Evolutionary conservation across 2,797 vertebrate genomes (phyloP).

Genomic region (Potorous gilbertii): DNA sequence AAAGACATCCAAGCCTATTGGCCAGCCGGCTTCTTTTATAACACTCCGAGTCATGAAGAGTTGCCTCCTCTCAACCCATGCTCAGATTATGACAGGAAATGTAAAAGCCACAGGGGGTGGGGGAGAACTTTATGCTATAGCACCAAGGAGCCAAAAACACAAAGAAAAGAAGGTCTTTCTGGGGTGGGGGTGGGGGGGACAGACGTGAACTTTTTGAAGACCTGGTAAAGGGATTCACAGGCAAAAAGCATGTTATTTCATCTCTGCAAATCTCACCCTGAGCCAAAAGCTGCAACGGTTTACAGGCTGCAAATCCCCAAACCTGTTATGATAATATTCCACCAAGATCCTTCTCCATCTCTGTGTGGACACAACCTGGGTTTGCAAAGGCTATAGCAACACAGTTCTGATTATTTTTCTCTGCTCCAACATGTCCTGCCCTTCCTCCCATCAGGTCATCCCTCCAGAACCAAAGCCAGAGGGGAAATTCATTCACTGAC

Average conservation of each 20-base stretch:
- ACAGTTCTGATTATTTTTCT: neutral
- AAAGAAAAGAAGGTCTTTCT: neutral
- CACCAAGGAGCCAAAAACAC: neutral
- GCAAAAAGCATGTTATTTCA: neutral
- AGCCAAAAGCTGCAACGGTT: neutral
- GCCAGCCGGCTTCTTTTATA: neutral
- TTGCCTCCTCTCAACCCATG: neutral
- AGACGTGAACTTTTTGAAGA: neutral
- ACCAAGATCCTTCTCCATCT: neutral
- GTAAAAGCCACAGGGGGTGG: neutral
- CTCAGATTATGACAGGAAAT: neutral
- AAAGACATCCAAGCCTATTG: neutral
- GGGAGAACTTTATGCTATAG: neutral
- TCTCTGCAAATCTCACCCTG: neutral
- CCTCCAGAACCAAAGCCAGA: neutral
- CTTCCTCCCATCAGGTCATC: too few relatives aligned
- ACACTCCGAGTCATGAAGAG: neutral
- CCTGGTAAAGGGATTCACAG: neutral
- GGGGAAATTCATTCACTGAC: neutral
- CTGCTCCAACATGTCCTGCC: neutral
- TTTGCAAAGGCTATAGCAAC: neutral
- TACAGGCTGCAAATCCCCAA: neutral
- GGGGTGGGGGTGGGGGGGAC: neutral
- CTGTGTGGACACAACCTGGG: neutral
- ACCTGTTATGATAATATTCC: neutral